A percentile compares a stretch with the other conserved stretches of the same genome.
These are phyloP conservation scores for Ophion slaviceki DNA, from an alignment of 2,888 invertebrate genomes.

Conservation along the genomic window DNA sequence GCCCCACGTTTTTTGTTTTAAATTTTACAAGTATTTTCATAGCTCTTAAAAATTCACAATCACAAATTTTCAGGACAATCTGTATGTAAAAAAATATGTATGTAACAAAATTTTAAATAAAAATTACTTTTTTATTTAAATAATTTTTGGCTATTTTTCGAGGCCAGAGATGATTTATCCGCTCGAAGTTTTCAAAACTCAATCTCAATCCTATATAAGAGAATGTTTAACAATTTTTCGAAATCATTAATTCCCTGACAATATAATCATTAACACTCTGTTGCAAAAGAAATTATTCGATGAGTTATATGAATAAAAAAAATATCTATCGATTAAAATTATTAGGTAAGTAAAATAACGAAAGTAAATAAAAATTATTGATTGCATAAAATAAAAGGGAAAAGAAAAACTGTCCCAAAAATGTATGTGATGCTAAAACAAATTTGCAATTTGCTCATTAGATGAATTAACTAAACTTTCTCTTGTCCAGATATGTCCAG, in stretches of 20 bases:
- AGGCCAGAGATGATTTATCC: slow-evolving; percentile 13
- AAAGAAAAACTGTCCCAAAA: background rate
- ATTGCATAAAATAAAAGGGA: background rate
- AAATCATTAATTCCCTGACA: background rate
- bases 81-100: no score
- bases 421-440: background rate
- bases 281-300: background rate
- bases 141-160: background rate
- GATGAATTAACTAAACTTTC: background rate
- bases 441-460: no score
- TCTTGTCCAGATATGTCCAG: no score
- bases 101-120: no score
- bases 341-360: background rate
- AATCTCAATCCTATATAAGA: slow-evolving; percentile 10
- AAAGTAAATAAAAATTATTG: background rate
- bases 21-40: no score
- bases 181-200: slow-evolving; percentile 8
- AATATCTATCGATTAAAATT: background rate
- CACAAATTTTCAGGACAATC: no score
- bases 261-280: no score
- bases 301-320: background rate
- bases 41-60: no score
- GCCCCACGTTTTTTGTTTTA: no score
- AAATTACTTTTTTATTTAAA: no score
- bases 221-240: background rate